These are phyloP conservation scores for Thera britannica DNA, from an alignment of 2,888 invertebrate species.

Conservation along the genomic window DNA sequence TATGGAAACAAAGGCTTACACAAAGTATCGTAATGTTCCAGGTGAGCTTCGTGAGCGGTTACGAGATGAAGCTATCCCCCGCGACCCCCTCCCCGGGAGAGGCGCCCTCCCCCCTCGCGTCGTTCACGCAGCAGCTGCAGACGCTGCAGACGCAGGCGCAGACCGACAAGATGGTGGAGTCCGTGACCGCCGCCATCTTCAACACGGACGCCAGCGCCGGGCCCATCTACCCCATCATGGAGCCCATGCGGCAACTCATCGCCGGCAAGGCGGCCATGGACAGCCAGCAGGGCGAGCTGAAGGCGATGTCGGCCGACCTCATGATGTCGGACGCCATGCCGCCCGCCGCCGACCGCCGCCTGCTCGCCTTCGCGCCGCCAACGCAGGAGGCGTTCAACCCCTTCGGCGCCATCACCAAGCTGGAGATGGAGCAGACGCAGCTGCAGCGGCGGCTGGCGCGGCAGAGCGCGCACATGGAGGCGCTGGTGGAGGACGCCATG, in stretches of 20 bases:
- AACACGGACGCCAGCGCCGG: conserved; percentile 67
- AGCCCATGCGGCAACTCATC: conserved; percentile 68
- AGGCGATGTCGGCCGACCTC: conserved; percentile 63
- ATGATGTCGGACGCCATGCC: conserved; percentile 65
- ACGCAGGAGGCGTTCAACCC: conserved; percentile 66
- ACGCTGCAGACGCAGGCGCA: conserved; percentile 80
- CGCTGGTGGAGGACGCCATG: conserved; percentile 78
- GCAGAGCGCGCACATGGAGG: conserved; percentile 78
- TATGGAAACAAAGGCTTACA: neutral
- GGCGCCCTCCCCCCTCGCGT: conserved; percentile 68
- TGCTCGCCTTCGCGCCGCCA: conserved; percentile 63
- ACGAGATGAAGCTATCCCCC: conserved; percentile 84
- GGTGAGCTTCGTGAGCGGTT: conserved; percentile 69
- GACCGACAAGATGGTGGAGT: conserved; percentile 82
- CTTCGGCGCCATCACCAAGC: conserved; percentile 69
- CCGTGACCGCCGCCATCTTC: conserved; percentile 80
- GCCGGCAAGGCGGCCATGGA: conserved; percentile 59
- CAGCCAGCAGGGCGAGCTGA: conserved; percentile 56
- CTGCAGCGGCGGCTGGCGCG: conserved; percentile 70
- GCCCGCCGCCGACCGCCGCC: conserved; percentile 53
- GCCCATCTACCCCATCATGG: conserved; percentile 48
- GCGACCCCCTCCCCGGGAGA: conserved; percentile 64
- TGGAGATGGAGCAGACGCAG: conserved; percentile 68
- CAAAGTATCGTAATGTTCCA: conserved; percentile 41
- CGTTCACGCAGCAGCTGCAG: conserved; percentile 78